Evolutionary conservation across 2,888 invertebrate genomes (phyloP), one percentile per base, ranked within the genome.

Genomic region (Magallana nippona): DNA sequence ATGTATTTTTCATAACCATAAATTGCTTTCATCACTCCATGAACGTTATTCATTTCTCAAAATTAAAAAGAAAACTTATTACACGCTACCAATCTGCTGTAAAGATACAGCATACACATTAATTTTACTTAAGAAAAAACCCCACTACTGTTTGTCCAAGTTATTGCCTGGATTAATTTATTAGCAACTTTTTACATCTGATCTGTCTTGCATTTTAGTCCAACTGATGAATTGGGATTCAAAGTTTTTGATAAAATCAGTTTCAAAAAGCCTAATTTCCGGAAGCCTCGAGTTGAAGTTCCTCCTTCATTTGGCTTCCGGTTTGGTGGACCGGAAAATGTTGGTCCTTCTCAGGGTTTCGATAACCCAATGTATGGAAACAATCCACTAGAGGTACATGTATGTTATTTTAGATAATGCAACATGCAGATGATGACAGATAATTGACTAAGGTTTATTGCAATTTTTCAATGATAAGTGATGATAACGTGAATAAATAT

Each of bases 341-440:
- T 86, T 44, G 87, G 84, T 17, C 78, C 82, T 17, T 58, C 81
- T 5, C 89, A 90, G 79, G 92, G 92, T 2, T 92, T 92, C 87
- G 91, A 90, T 22, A 92, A 92, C 77, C 92, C 92, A 0, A 88
- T 91, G 57, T 92, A 90, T 81, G 89, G 89, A 11, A 84, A 85
- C n/a, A 83, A 86, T 13, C 86, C 88, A 11, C 55, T 87, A 2
- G 85, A 86, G 84, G 89, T 89, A n/a, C n/a, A n/a, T n/a, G n/a
- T n/a, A 83, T 3, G 8, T 15, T 71, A 44, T 44, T 44, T 44
- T 8, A 44, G 44, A 44, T 44, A 8, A 44, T 44, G 8, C 0
- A 44, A 44, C 10, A 44, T 44, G 5, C 44, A 44, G 44, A 0
- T 44, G 44, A 44, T 44, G 44, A 44, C 44, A 44, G 44, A 44